Base-by-base conservation (phyloP, 2,888 invertebrate species). In the Stictocephala bisonia region DNA sequence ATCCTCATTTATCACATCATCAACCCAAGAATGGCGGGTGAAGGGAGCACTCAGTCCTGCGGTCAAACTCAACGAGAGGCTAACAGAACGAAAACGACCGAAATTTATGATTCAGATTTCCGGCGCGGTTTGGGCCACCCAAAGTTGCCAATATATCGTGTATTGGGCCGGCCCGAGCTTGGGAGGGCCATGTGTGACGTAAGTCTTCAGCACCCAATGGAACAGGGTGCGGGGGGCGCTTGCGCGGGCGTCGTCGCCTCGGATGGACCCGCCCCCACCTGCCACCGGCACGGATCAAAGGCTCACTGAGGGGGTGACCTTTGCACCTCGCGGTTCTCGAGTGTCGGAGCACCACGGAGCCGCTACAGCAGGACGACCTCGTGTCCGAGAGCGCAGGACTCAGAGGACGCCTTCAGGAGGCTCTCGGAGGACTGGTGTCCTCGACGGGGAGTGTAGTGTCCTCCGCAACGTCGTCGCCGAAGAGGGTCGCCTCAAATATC, bases 401-500 rank as follows among this genome's bases (percentile, higher is more conserved):
- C 44, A 41, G 58, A n/a, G 70, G 70, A 2, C 70, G 70, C 11
- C 70, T 71, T 13, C 58, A 58, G 53, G 70, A 71, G 29, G 70
- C 70, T 3, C 70, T 71, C 11, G 70, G 70, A 27, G 70, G 70
- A 22, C 53, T 70, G 20, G 67, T 56, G 27, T 64, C 67, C 81
- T 81, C 78, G 79, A 81, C 79, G 80, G 79, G 78, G 80, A 81
- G 78, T 18, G 70, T 70, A 6, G 70, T 70, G 79, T 78, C 73
- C 71, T 75, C 76, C 73, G 71, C 73, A 44, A 74, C 75, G 73
- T 77, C 89, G 83, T 89, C 90, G 83, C 90, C 90, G 80, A 87
- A 89, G 84, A 87, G 90, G 81, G 90, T 91, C 82, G 91, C 92
- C 83, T 89, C 87, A 85, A 91, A 91, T 85, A 89, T 92, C 85